phyloP scores from a whole-genome alignment of 2,113 vertebrate genomes.

The Leptobrachium ailaonicum region DNA sequence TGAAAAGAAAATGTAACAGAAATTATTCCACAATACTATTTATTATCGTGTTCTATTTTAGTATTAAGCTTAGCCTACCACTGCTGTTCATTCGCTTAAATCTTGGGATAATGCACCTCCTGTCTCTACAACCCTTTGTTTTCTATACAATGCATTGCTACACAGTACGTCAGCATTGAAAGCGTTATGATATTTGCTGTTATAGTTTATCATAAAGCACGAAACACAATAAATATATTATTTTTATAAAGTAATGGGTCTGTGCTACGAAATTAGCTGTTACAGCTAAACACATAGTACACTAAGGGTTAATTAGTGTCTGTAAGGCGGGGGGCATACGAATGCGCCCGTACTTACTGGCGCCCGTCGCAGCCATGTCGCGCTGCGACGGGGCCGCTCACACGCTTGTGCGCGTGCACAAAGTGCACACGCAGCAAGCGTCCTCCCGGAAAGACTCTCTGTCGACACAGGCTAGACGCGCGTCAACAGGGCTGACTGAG shows the following conservation, averaged over 20 bases:
- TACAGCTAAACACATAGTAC: too few relatives aligned
- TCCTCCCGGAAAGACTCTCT: too few relatives aligned
- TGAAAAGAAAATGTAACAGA: slow-evolving; percentile 2
- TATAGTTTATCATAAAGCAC: slow-evolving; percentile 23
- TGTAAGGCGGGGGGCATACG: not conserved
- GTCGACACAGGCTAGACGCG: too few relatives aligned
- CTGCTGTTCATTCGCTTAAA: not conserved
- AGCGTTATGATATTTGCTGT: slow-evolving; percentile 49
- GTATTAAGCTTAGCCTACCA: not conserved
- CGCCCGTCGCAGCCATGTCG: too few relatives aligned
- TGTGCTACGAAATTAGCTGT: too few relatives aligned
- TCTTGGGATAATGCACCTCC: not conserved
- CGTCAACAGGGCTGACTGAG: too few relatives aligned
- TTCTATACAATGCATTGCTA: not conserved
- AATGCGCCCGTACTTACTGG: too few relatives aligned
- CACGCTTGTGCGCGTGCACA: too few relatives aligned
- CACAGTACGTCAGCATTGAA: not conserved
- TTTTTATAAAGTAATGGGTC: too few relatives aligned
- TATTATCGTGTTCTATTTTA: not conserved
- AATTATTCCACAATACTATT: slow-evolving; percentile 4
- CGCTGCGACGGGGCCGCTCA: too few relatives aligned
- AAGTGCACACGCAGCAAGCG: too few relatives aligned
- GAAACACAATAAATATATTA: too few relatives aligned
- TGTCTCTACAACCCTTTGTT: not conserved
- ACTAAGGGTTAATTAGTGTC: slow-evolving; percentile 26